Conservation (phyloP, 2,797 vertebrate genomes). For the Bothrops alternatus region DNA sequence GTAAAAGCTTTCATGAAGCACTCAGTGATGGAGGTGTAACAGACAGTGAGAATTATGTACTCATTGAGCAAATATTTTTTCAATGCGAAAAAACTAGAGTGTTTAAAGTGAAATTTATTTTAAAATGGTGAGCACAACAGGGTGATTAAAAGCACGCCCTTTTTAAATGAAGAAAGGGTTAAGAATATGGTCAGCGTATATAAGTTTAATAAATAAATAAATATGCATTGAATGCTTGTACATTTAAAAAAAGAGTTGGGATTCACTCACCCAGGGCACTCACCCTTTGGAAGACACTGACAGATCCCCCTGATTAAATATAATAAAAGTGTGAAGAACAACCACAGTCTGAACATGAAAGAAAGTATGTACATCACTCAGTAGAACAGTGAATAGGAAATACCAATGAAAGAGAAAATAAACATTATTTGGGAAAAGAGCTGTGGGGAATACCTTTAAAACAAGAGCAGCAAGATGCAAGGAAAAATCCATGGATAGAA, state of each 20-base stretch:
- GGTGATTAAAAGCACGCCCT: background rate
- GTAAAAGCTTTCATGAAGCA: background rate
- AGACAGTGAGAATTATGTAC: background rate
- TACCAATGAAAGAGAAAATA: background rate
- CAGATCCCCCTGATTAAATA: background rate
- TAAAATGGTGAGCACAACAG: background rate
- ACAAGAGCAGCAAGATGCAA: background rate
- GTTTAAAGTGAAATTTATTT: background rate
- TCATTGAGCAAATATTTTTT: background rate
- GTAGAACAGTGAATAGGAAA: background rate
- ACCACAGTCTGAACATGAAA: background rate
- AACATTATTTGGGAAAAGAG: background rate
- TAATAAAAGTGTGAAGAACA: background rate
- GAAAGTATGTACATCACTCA: background rate
- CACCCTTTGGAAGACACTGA: background rate
- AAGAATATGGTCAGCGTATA: background rate
- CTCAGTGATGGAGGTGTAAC: background rate
- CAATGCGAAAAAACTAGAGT: background rate
- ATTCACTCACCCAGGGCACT: background rate
- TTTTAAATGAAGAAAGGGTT: background rate
- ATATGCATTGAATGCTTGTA: background rate
- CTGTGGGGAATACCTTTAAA: background rate
- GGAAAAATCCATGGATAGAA: background rate
- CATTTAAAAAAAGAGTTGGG: background rate
- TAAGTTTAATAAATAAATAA: background rate